Conservation (phyloP, 2,113 vertebrate species). For the Lota lota region DNA sequence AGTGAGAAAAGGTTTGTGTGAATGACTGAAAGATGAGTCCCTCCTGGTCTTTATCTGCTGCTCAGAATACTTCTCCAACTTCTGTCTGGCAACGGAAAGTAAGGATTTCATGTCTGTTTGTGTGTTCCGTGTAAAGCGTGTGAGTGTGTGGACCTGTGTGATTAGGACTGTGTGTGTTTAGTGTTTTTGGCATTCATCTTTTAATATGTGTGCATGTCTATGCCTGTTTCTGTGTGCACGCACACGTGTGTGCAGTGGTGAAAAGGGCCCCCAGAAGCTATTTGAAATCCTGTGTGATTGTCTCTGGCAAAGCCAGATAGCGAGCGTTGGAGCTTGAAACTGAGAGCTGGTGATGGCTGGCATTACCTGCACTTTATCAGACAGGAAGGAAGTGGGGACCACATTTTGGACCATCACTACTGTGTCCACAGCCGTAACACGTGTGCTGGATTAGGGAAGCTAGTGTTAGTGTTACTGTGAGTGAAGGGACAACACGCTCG, state of each 20-base stretch:
- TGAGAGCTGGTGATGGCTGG: conserved; percentile 47
- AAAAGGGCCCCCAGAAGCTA: conserved; percentile 26
- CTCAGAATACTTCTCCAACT: conserved; percentile 57
- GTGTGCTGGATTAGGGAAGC: no score
- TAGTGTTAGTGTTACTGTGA: no score
- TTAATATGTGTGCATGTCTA: conserved; percentile 1
- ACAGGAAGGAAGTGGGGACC: no score
- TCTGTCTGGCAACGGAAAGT: conserved; percentile 31
- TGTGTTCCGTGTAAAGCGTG: conserved; percentile 6
- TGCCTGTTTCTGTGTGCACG: neutral
- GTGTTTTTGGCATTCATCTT: no score
- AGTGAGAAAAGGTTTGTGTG: conserved; percentile 73
- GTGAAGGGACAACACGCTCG: no score
- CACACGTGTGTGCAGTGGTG: neutral
- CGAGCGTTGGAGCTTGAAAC: conserved; percentile 50
- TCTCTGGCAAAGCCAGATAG: conserved; percentile 68
- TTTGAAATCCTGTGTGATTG: conserved; percentile 61
- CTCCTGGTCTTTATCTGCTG: conserved; percentile 65
- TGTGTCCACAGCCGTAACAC: no score
- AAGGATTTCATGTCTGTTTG: conserved; percentile 32
- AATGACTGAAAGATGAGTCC: conserved; percentile 77
- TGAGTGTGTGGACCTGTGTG: conserved; percentile 1
- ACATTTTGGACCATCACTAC: no score
- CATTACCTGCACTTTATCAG: conserved; percentile 31
- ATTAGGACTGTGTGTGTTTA: neutral